Percentiles rank a stretch among this genome's conserved stretches.
phyloP scores from a whole-genome alignment of 2,888 invertebrate genomes.

The Drosophila mercatorum region DNA sequence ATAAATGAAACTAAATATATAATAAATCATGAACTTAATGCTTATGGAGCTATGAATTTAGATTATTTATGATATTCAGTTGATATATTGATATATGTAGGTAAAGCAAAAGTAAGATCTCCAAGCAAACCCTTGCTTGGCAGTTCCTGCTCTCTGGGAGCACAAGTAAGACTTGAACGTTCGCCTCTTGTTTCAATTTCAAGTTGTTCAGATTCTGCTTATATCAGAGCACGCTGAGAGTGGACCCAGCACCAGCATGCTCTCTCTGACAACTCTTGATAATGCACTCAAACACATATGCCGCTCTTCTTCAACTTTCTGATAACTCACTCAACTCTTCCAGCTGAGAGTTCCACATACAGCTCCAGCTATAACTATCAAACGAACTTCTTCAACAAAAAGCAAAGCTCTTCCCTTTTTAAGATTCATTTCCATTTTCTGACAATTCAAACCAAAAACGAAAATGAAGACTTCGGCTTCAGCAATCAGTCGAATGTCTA shows the following conservation, averaged over 20 bases:
- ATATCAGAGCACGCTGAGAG: not conserved
- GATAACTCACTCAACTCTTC: not conserved
- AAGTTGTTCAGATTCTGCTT: not conserved
- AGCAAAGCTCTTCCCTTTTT: not conserved
- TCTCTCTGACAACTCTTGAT: not conserved
- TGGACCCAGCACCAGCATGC: not conserved
- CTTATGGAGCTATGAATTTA: too few species aligned
- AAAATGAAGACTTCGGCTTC: not conserved
- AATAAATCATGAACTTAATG: too few species aligned
- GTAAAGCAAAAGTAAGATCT: too few species aligned
- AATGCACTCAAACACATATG: not conserved
- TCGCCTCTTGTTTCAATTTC: not conserved
- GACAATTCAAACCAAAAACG: not conserved
- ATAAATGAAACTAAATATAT: too few species aligned
- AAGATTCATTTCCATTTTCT: slow-evolving; percentile 1
- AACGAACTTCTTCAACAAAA: not conserved
- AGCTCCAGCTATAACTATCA: not conserved
- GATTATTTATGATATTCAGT: too few species aligned
- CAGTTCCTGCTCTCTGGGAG: too few species aligned
- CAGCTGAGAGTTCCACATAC: not conserved
- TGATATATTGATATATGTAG: too few species aligned
- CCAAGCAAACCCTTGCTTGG: too few species aligned
- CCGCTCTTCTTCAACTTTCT: not conserved
- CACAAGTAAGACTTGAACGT: too few species aligned
- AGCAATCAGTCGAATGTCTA: not conserved